Percentiles rank a stretch among this genome's conserved stretches.
Evolutionary conservation across 2,797 vertebrate species (phyloP).

Genomic region (Selene dorsalis): DNA sequence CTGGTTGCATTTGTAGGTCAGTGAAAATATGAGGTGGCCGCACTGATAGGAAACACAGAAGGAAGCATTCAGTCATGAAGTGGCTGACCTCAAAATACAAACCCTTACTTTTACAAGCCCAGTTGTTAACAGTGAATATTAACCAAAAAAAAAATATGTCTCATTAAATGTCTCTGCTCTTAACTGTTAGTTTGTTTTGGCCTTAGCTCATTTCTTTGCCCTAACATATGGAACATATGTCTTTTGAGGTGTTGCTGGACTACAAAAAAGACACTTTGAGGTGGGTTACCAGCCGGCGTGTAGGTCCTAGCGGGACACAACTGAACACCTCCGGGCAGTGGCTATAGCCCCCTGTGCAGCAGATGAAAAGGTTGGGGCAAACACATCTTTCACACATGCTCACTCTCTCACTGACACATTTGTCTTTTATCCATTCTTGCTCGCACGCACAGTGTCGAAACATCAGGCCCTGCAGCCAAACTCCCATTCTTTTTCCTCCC

Average conservation of each 20-base stretch:
- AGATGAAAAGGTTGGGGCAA: conserved; percentile 92
- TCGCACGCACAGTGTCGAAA: conserved; percentile 57
- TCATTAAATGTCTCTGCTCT: conserved; percentile 28
- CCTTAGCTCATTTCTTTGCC: conserved; percentile 49
- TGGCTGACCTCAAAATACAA: conserved; percentile 81
- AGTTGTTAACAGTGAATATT: conserved; percentile 22
- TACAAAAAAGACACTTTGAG: conserved; percentile 88
- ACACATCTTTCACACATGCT: conserved; percentile 88
- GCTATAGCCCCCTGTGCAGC: conserved; percentile 92
- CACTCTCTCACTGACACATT: conserved; percentile 76
- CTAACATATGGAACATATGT: conserved; percentile 61
- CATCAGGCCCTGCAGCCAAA: conserved; percentile 64
- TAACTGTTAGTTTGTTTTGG: conserved; percentile 27
- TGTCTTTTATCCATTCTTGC: conserved; percentile 71
- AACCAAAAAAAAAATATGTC: background rate
- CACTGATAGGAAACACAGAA: conserved; percentile 33
- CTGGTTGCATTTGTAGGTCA: conserved; percentile 3
- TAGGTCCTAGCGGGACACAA: conserved; percentile 88
- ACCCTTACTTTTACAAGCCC: conserved; percentile 79
- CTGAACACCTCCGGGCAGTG: conserved; percentile 91
- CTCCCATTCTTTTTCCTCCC: conserved; percentile 53
- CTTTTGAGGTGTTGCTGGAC: conserved; percentile 84
- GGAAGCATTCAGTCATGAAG: conserved; percentile 38
- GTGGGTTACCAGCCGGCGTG: conserved; percentile 92
- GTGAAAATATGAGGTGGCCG: background rate